A percentile compares a stretch with the other conserved stretches of the same genome.
Evolutionary conservation across 2,888 invertebrate genomes (phyloP).

Genomic region (Venustoraphidia nigricollis): DNA sequence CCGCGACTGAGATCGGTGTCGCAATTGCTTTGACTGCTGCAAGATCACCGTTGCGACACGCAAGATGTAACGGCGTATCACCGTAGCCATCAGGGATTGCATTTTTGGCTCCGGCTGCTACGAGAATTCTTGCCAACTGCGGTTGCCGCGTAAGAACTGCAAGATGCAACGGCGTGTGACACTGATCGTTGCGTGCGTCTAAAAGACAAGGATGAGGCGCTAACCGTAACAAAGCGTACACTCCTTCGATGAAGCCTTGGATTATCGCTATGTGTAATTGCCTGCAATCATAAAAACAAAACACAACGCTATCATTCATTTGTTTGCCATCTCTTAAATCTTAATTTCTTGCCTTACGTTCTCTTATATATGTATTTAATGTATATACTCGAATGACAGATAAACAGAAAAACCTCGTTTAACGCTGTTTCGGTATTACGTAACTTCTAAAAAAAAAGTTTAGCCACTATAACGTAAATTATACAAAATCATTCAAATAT

Average conservation of each 20-base stretch:
- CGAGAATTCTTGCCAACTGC: conserved; percentile 56
- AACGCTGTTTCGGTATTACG: too few species aligned
- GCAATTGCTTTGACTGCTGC: conserved; percentile 59
- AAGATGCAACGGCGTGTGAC: conserved; percentile 73
- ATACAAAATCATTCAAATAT: too few species aligned
- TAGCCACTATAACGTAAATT: too few species aligned
- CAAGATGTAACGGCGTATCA: conserved; percentile 77
- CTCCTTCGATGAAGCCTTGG: conserved; percentile 55
- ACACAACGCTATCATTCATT: neutral
- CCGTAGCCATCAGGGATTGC: conserved; percentile 56
- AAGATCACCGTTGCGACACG: conserved; percentile 52
- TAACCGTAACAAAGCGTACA: conserved; percentile 56
- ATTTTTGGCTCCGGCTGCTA: conserved; percentile 60
- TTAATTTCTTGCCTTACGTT: too few species aligned
- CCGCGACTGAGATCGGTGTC: conserved; percentile 42
- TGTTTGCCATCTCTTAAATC: too few species aligned
- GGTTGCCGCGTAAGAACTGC: conserved; percentile 67
- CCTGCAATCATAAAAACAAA: conserved; percentile 34
- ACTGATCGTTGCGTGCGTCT: conserved; percentile 65
- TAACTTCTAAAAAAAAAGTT: too few species aligned
- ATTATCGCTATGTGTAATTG: conserved; percentile 75
- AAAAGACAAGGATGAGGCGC: conserved; percentile 63
- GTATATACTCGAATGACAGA: too few species aligned
- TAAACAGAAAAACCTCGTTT: too few species aligned
- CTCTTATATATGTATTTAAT: too few species aligned